A percentile compares a stretch with the other conserved stretches of the same genome.
Evolutionary conservation across 2,797 vertebrate genomes (phyloP).

Genomic region (Ctenopoma kingsleyae): DNA sequence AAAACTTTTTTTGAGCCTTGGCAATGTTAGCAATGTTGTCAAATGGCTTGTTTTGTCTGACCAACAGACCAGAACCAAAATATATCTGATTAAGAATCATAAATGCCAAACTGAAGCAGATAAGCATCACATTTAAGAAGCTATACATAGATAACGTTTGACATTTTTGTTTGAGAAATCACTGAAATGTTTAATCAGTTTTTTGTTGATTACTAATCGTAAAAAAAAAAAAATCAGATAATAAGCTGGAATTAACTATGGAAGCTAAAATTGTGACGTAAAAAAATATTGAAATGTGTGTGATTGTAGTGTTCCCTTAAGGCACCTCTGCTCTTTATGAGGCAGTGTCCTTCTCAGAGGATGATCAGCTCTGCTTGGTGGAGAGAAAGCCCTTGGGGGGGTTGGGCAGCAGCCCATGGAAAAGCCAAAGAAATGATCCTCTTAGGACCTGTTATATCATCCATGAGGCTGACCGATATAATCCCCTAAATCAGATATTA

Average conservation of each 20-base stretch:
- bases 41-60: neutral
- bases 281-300: neutral
- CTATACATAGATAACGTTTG: neutral
- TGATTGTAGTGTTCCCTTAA: slow-evolving; percentile 8
- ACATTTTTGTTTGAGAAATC: neutral
- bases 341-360: slow-evolving; percentile 39
- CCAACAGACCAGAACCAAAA: too few species aligned
- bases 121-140: neutral
- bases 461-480: slow-evolving; percentile 65
- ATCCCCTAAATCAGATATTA: slow-evolving; percentile 78
- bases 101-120: neutral
- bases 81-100: too few species aligned
- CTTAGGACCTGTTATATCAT: slow-evolving; percentile 80
- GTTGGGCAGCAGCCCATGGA: slow-evolving; percentile 66
- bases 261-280: neutral
- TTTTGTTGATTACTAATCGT: neutral
- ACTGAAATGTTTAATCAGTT: neutral
- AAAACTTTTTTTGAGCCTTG: too few species aligned
- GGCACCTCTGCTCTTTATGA: slow-evolving; percentile 51
- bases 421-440: slow-evolving; percentile 79
- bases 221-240: neutral
- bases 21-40: too few species aligned
- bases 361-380: slow-evolving; percentile 50
- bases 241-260: neutral
- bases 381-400: slow-evolving; percentile 55